Percentiles rank a stretch among this genome's conserved stretches.
Evolutionary conservation across 2,113 vertebrate species (phyloP).

Genomic region (Typhlomys cinereus): DNA sequence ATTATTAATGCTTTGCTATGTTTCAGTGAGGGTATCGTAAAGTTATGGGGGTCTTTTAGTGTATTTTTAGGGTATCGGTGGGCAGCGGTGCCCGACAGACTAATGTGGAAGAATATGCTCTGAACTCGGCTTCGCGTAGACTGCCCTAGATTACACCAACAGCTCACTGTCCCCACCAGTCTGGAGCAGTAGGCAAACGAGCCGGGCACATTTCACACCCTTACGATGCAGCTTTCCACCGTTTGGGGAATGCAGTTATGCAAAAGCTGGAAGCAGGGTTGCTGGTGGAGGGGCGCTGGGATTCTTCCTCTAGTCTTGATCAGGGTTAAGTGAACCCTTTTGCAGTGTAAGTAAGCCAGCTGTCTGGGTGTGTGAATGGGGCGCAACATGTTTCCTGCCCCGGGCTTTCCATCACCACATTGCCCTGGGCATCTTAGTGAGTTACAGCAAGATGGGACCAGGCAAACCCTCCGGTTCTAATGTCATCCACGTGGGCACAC

Average conservation of each 20-base stretch:
- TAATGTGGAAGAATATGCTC: slow-evolving; percentile 58
- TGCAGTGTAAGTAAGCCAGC: not conserved
- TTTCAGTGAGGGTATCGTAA: slow-evolving; percentile 81
- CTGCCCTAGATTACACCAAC: slow-evolving; percentile 65
- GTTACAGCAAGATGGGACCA: not conserved
- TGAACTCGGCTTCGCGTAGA: slow-evolving; percentile 56
- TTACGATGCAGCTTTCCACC: not conserved
- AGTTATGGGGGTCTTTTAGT: slow-evolving; percentile 41
- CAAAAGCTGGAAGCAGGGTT: not conserved
- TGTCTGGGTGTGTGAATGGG: not conserved
- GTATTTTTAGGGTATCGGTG: slow-evolving; percentile 27
- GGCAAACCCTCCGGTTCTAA: not conserved
- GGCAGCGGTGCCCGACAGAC: slow-evolving; percentile 50
- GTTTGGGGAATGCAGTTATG: not conserved
- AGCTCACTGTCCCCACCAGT: slow-evolving; percentile 43
- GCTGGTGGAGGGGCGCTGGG: no score
- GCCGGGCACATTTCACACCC: slow-evolving; percentile 46
- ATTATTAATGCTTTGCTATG: slow-evolving; percentile 91
- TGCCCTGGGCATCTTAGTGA: not conserved
- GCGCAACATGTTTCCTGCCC: not conserved
- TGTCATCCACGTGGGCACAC: not conserved
- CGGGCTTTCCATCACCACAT: not conserved
- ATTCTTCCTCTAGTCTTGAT: not conserved
- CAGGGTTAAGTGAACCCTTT: slow-evolving; percentile 21
- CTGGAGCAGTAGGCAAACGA: slow-evolving; percentile 45